Evolutionary conservation across 2,888 invertebrate genomes (phyloP), one percentile per base, ranked within the genome.

Genomic region (Apotomis capreana): DNA sequence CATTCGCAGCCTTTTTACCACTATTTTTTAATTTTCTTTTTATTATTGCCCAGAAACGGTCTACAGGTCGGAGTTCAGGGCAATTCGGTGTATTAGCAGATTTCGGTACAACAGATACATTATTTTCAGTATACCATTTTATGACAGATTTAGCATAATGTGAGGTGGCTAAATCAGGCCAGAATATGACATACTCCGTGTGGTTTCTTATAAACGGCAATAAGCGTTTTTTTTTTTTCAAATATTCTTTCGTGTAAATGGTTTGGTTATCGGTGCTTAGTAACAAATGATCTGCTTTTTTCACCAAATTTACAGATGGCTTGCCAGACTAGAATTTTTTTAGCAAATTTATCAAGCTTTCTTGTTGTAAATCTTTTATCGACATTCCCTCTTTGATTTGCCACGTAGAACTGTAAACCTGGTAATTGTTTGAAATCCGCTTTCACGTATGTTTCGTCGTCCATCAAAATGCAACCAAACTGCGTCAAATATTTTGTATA

Each of bases 191-290:
- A 0, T 15, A 36, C 36, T 6, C 15, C 15, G 6, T 62, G 61
- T 62, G 61, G 46, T 49, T 62, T 26, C 61, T 46, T 62, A 62
- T 49, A 51, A 62, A 62, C 12, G 49, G 61, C 49, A 61, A 61
- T 49, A 51, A 8, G 3, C 36, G 49, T 15, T 15, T 15, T 15
- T 26, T 26, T 26, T 62, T 51, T 36, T 51, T 26, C 8, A 62
- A 36, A 36, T 36, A 51, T 26, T 26, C 26, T 26, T 2, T 2
- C 2, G 1, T 51, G n/a, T 0, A 36, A 8, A 0, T 26, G 36
- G 4, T 36, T 49, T 3, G 61, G 2, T 26, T 26, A 26, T 26
- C 26, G 26, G 26, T 26, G 26, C 26, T 26, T 51, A 3, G 51
- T 62, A 4, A 62, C 49, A 36, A 62, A 62, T 36, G 61, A 61